Evolutionary conservation across 2,888 invertebrate species (phyloP).

Genomic region (Drosophila barbarae): DNA sequence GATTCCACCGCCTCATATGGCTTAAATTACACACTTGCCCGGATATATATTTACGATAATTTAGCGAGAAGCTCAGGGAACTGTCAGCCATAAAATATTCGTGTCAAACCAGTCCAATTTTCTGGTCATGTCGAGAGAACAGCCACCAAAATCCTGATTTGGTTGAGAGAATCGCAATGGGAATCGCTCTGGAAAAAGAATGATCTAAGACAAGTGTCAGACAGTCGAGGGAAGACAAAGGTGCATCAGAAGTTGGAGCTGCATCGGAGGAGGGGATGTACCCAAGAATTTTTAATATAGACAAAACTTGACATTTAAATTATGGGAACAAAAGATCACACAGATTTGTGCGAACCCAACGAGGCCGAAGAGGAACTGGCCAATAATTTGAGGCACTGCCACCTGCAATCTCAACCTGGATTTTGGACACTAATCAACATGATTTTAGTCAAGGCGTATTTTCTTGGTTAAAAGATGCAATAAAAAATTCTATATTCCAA

Average conservation of each 20-base stretch:
- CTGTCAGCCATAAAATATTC: constrained; percentile 40
- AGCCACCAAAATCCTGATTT: constrained; percentile 26
- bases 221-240: constrained; percentile 44
- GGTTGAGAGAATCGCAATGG: constrained; percentile 7
- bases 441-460: too few species aligned
- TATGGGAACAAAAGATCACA: constrained; percentile 77
- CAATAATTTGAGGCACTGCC: constrained; percentile 53
- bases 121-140: constrained; percentile 54
- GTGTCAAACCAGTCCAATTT: constrained; percentile 61
- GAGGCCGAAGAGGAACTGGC: constrained; percentile 24
- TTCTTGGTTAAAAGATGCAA: too few species aligned
- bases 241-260: constrained; percentile 23
- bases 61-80: constrained; percentile 23
- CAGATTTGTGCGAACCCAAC: constrained; percentile 20
- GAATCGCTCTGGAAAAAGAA: constrained; percentile 8
- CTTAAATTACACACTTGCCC: constrained; percentile 22
- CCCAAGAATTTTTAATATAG: constrained; percentile 77
- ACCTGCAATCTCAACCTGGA: constrained; percentile 52
- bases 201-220: constrained; percentile 47
- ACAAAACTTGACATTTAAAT: constrained; percentile 79
- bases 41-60: constrained; percentile 41
- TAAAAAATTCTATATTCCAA: too few species aligned
- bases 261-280: constrained; percentile 9
- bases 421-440: constrained; percentile 12
- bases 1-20: background rate